These are phyloP conservation scores for Odontamblyopus lacepedii DNA, from an alignment of 2,797 vertebrate genomes.

Conservation along the genomic window DNA sequence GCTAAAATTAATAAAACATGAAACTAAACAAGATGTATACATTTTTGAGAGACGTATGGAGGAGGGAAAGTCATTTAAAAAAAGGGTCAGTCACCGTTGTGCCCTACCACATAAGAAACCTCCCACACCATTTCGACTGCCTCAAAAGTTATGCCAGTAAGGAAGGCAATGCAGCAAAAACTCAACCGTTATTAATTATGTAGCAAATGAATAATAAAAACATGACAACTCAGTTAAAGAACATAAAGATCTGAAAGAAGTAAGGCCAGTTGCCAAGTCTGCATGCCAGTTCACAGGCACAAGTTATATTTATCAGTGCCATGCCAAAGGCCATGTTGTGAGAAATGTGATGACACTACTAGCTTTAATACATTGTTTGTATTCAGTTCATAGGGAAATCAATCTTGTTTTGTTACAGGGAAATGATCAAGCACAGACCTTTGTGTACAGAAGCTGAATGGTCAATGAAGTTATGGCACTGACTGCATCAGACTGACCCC, in stretches of 20 bases:
- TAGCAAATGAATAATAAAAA: background rate
- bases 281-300: conserved; percentile 17
- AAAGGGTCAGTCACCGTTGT: background rate
- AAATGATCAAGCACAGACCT: background rate
- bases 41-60: too few relatives aligned
- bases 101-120: too few relatives aligned
- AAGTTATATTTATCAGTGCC: conserved; percentile 48
- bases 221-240: background rate
- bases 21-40: background rate
- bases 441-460: background rate
- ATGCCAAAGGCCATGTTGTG: conserved; percentile 21
- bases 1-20: background rate
- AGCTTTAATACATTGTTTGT: background rate
- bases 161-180: too few relatives aligned
- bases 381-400: background rate
- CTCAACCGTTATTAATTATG: too few relatives aligned
- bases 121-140: too few relatives aligned
- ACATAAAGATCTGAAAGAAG: background rate
- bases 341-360: conserved; percentile 2
- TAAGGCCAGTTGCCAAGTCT: background rate
- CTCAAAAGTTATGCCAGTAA: too few relatives aligned
- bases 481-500: conserved; percentile 28
- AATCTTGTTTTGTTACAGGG: background rate
- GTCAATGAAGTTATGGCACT: background rate
- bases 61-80: too few relatives aligned